A percentile compares a stretch with the other conserved stretches of the same genome.
These are phyloP conservation scores for Neuroterus valhalla DNA, from an alignment of 1,140 invertebrate genomes.

Conservation along the genomic window DNA sequence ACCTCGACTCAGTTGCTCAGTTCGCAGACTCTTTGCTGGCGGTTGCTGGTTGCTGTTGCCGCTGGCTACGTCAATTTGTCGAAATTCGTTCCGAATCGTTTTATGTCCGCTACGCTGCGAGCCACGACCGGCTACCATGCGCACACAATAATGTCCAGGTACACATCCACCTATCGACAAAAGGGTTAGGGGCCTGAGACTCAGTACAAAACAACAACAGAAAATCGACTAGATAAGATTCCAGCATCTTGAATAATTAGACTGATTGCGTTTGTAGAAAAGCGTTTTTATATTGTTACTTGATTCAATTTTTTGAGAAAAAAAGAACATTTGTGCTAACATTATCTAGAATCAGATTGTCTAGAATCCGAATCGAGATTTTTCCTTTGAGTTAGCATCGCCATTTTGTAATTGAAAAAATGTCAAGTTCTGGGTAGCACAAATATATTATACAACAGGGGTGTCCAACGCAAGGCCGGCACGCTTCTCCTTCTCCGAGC, in stretches of 20 bases:
- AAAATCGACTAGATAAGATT: not conserved
- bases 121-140: slow-evolving; percentile 68
- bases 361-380: too few relatives aligned
- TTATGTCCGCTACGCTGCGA: slow-evolving; percentile 70
- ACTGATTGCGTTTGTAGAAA: not conserved
- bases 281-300: too few relatives aligned
- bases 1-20: not conserved
- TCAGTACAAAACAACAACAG: not conserved
- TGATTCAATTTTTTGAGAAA: too few relatives aligned
- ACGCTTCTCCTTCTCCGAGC: too few relatives aligned
- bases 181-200: not conserved
- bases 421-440: too few relatives aligned
- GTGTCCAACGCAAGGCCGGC: too few relatives aligned
- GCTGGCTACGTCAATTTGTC: slow-evolving; percentile 72
- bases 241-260: not conserved
- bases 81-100: slow-evolving; percentile 76
- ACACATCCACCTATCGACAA: slow-evolving; percentile 20
- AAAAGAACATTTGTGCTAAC: too few relatives aligned
- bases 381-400: too few relatives aligned
- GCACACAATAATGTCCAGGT: slow-evolving; percentile 60
- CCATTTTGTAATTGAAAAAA: too few relatives aligned
- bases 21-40: slow-evolving; percentile 53
- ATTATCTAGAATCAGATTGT: too few relatives aligned
- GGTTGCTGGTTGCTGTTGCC: slow-evolving; percentile 49
- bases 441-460: too few relatives aligned